phyloP scores from a whole-genome alignment of 2,888 invertebrate species.

The Drosophila subsilvestris region DNA sequence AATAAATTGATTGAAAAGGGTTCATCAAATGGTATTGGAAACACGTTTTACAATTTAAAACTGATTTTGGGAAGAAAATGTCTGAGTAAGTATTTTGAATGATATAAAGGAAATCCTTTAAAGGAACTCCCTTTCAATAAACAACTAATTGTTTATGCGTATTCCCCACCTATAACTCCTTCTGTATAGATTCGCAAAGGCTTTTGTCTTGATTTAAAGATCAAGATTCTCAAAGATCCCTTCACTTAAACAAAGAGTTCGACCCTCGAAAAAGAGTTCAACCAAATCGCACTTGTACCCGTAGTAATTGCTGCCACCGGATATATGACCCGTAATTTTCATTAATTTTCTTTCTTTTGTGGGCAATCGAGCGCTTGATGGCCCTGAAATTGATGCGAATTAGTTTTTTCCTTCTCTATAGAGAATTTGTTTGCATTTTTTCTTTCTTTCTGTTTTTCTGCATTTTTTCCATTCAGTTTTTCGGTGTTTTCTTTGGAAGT shows the following conservation, averaged over 20 bases:
- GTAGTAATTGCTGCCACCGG: slow-evolving; percentile 7
- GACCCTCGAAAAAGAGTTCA: slow-evolving; percentile 13
- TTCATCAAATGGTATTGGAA: background rate
- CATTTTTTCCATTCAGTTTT: slow-evolving; percentile 4
- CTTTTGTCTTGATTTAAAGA: too few species aligned
- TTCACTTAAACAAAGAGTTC: background rate
- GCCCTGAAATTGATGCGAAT: slow-evolving; percentile 63
- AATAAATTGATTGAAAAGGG: background rate
- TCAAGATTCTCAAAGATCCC: background rate
- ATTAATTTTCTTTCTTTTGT: slow-evolving; percentile 23
- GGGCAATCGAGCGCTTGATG: slow-evolving; percentile 59
- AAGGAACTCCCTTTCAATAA: too few species aligned
- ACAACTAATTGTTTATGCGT: too few species aligned
- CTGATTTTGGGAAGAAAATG: background rate
- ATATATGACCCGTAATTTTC: slow-evolving; percentile 21
- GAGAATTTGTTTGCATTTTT: slow-evolving; percentile 13
- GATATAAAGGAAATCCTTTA: too few species aligned
- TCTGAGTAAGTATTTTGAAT: too few species aligned
- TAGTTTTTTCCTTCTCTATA: slow-evolving; percentile 16
- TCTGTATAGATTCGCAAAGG: too few species aligned
- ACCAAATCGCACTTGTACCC: background rate
- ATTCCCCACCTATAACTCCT: too few species aligned
- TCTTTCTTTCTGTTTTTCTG: background rate
- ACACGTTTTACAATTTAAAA: background rate
- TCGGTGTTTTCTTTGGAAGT: slow-evolving; percentile 14